phyloP scores from a whole-genome alignment of 1,140 invertebrate species.

The Sminthurinus signatus region DNA sequence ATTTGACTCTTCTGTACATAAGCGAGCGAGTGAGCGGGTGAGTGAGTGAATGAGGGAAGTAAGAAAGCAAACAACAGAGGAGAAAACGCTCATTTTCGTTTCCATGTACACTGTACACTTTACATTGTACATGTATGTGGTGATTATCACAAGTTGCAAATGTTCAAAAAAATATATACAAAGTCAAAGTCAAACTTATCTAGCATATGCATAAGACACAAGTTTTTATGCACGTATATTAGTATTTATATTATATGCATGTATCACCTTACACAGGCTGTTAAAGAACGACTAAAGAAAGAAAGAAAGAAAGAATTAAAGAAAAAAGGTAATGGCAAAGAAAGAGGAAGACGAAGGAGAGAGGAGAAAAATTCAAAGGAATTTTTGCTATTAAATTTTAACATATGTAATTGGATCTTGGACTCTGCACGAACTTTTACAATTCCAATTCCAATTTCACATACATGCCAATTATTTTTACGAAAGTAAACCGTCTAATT shows the following conservation, averaged over 20 bases:
- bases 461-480: constrained; percentile 14
- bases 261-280: no score
- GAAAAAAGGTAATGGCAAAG: no score
- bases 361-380: background rate
- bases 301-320: no score
- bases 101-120: no score
- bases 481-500: constrained; percentile 1
- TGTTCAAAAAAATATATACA: no score
- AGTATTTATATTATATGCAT: no score
- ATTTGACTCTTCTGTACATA: constrained; percentile 8
- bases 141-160: constrained; percentile 7
- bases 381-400: background rate
- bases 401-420: constrained; percentile 7
- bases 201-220: no score
- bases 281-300: no score
- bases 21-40: constrained; percentile 1
- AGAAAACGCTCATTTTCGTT: no score
- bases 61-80: background rate
- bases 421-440: constrained; percentile 10
- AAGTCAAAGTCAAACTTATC: no score
- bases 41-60: background rate
- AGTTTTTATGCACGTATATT: no score
- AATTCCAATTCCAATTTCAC: constrained; percentile 9
- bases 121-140: background rate
- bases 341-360: no score